Base-by-base conservation (phyloP, 2,113 vertebrate genomes). In the Danionella cerebrum region DNA sequence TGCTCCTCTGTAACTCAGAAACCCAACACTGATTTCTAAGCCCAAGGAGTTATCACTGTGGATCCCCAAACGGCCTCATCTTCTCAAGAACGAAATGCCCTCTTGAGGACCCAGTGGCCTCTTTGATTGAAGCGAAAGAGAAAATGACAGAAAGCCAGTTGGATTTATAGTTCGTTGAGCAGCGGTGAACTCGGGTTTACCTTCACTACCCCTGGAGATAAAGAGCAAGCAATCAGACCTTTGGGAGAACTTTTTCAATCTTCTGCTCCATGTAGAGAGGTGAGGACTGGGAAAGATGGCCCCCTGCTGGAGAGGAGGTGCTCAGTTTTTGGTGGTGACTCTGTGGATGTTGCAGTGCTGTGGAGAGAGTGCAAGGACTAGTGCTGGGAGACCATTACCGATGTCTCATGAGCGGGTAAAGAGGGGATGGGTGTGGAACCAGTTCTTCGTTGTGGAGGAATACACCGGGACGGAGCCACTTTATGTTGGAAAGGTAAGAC, bases 391-490 rank as follows among this genome's bases (percentile, higher is more conserved):
- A 21, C 64, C 71, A 29, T 52, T 68, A 0, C 72, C 82, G 35
- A 87, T 82, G n/a, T 87, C 87, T 0, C 2, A 85, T 0, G 92
- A 92, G 52, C 83, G 96, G 29, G 95, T 97, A 63, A 98, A 96
- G 83, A 91, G 96, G n/a, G 96, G 96, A 84, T 98, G 96, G 96
- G 96, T 98, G 70, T 98, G 96, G 96, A 98, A 98, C 78, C 96
- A 98, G 66, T 98, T 98, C 85, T 98, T 98, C 60, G 95, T 98
- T 78, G 96, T 98, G 83, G 96, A 98, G 78, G 96, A 98, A 82
- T 98, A 98, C 87, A 98, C 96, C 0, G 96, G 96, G 74, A 96
- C 95, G 0, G 96, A 98, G 72, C 96, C 95, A 0, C 90, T 98
- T 21, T 98, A 98, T 0, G 96, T 98, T 16, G 95, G 96, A 79